Evolutionary conservation across 1,140 invertebrate genomes (phyloP).

Genomic region (Meloidogyne exigua): DNA sequence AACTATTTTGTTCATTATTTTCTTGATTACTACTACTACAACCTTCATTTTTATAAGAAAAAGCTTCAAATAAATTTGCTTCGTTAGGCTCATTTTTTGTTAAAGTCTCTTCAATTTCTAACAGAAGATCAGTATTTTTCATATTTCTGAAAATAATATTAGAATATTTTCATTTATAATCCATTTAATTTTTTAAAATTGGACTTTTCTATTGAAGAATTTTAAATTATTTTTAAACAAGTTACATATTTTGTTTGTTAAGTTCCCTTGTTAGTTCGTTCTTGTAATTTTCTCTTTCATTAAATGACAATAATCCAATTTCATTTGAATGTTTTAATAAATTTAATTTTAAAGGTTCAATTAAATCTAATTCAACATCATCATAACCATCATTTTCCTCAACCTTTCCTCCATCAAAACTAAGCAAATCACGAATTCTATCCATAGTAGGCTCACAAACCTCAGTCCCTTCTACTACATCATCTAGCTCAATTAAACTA

Average conservation of each 20-base stretch:
- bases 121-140: background rate
- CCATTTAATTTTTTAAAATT: background rate
- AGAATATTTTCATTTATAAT: too few species aligned
- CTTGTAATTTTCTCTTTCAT: background rate
- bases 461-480: conserved; percentile 8
- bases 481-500: conserved; percentile 24
- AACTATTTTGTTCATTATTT: background rate
- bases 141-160: background rate
- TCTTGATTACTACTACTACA: background rate
- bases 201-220: background rate
- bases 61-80: background rate
- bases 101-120: background rate
- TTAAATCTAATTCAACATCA: background rate
- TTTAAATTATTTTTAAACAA: background rate
- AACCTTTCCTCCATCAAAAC: conserved; percentile 1
- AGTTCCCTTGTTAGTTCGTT: background rate
- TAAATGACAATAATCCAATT: conserved; percentile 1
- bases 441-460: conserved; percentile 16
- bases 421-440: conserved; percentile 17
- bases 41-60: background rate
- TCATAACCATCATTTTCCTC: background rate
- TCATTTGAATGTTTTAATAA: conserved; percentile 5
- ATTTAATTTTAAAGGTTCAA: background rate
- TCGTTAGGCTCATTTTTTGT: background rate
- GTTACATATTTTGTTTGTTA: background rate